Evolutionary conservation across 1,140 invertebrate genomes (phyloP).

Genomic region (Uloborus diversus): DNA sequence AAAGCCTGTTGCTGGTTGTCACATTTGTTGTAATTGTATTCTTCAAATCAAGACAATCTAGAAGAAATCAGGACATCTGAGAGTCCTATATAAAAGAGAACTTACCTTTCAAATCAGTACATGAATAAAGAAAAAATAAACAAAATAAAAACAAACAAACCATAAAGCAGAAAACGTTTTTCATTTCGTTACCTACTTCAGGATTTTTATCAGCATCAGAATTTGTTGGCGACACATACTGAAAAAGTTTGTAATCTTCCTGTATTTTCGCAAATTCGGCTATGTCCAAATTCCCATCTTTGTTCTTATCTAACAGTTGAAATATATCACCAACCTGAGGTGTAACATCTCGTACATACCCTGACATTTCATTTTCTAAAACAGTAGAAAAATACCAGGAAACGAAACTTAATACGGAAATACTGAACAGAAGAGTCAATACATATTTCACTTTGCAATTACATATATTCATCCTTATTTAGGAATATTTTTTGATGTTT

Average conservation of each 20-base stretch:
- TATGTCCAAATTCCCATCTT: conserved; percentile 7
- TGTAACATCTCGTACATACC: conserved; percentile 14
- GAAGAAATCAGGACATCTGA: too few relatives aligned
- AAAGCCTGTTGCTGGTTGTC: too few relatives aligned
- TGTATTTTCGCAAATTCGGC: conserved; percentile 13
- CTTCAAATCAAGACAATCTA: too few relatives aligned
- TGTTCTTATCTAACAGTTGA: conserved; percentile 15
- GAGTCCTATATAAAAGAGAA: too few relatives aligned
- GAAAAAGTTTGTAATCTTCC: not conserved
- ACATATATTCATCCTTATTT: not conserved
- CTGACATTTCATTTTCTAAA: not conserved
- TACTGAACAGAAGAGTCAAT: not conserved
- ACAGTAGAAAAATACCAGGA: not conserved
- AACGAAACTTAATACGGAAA: not conserved
- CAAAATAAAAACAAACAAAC: not conserved
- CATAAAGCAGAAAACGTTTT: not conserved
- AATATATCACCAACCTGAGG: conserved; percentile 15
- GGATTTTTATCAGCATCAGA: not conserved
- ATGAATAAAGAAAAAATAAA: not conserved
- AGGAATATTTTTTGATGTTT: not conserved
- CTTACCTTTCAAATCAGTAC: too few relatives aligned
- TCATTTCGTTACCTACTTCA: not conserved
- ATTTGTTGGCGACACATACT: too few relatives aligned
- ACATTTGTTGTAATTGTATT: too few relatives aligned
- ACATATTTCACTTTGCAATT: not conserved